Percentiles rank a stretch among this genome's conserved stretches.
Evolutionary conservation across 1,140 invertebrate species (phyloP).

Genomic region (Formica selysi): DNA sequence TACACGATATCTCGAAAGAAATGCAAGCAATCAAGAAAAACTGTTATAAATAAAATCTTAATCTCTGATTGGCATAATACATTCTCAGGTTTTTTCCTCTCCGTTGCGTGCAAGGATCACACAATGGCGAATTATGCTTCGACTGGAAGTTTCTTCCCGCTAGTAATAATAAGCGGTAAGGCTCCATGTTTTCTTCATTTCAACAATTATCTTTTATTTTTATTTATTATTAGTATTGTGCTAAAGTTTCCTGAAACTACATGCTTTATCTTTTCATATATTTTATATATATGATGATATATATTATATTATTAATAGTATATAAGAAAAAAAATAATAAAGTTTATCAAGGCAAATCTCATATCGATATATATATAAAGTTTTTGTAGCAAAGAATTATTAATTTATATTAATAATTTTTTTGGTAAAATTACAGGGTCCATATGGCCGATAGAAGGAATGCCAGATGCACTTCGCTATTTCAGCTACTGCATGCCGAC

Average conservation of each 20-base stretch:
- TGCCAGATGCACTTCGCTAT: constrained; percentile 87
- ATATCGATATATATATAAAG: not conserved
- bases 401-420: not conserved
- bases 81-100: constrained; percentile 91
- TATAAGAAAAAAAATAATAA: not conserved
- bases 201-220: not conserved
- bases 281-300: not conserved
- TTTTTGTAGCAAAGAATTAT: not conserved
- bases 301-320: not conserved
- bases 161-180: constrained; percentile 93
- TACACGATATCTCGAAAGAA: not conserved
- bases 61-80: not conserved
- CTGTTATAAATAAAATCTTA: not conserved
- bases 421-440: constrained; percentile 88
- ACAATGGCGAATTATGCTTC: constrained; percentile 93
- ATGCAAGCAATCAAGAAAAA: not conserved
- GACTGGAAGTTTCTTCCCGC: constrained; percentile 95
- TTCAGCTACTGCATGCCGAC: constrained; percentile 89
- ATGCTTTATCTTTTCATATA: too few relatives aligned
- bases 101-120: constrained; percentile 92
- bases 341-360: not conserved
- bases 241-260: too few relatives aligned
- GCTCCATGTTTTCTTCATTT: not conserved
- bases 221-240: not conserved
- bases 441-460: constrained; percentile 96